These are phyloP conservation scores for Anguilla rostrata DNA, from an alignment of 2,113 vertebrate species.

Conservation along the genomic window DNA sequence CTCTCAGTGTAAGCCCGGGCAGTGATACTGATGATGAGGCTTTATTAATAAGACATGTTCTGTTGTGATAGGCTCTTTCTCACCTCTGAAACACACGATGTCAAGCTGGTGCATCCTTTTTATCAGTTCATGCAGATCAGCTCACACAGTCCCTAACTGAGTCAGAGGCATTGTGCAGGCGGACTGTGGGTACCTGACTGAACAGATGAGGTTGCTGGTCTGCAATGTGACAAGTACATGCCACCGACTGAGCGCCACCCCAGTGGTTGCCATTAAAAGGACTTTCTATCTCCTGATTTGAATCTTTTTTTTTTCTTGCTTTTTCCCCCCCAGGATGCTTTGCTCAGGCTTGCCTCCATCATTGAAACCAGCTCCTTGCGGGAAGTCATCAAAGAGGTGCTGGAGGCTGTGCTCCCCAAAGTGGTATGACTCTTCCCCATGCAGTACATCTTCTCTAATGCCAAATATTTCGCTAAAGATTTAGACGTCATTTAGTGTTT, in stretches of 20 bases:
- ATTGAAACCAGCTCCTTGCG: conserved; percentile 63
- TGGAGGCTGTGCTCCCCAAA: conserved; percentile 67
- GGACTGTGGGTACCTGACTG: too few species aligned
- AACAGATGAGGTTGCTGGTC: too few species aligned
- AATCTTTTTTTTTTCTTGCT: conserved; percentile 13
- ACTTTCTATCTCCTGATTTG: not conserved
- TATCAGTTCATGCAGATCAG: not conserved
- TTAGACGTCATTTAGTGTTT: not conserved
- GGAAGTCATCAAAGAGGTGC: conserved; percentile 67
- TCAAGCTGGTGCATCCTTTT: not conserved
- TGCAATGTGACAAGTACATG: too few species aligned
- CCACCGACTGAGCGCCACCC: not conserved
- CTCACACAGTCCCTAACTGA: too few species aligned
- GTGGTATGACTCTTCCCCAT: conserved; percentile 64
- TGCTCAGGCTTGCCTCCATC: conserved; percentile 72
- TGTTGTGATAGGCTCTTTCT: too few species aligned
- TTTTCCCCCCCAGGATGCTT: conserved; percentile 68
- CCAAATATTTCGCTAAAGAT: not conserved
- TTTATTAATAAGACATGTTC: not conserved
- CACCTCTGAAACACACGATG: too few species aligned
- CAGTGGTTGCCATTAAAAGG: not conserved
- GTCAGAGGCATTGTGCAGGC: too few species aligned
- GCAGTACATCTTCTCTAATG: not conserved
- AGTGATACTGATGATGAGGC: not conserved
- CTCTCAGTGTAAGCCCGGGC: not conserved